These are phyloP conservation scores for Anser brachyrhynchus DNA, from an alignment of 2,113 vertebrate species.

Conservation along the genomic window DNA sequence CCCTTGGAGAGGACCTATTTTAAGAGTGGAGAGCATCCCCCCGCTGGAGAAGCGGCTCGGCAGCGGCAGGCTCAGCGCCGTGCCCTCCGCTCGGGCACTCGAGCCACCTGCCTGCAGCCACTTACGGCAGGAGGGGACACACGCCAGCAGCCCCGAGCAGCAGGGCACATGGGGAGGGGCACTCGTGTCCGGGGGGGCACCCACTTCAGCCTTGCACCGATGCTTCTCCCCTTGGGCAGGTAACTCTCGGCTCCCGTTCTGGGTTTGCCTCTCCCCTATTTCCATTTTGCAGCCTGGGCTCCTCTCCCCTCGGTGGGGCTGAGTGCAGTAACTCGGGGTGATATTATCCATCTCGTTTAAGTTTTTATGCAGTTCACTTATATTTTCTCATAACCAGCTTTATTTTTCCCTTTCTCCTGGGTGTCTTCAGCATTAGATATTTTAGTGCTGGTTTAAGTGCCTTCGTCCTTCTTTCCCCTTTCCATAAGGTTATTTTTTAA, in stretches of 20 bases:
- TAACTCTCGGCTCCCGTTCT: constrained; percentile 53
- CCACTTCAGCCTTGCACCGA: background rate
- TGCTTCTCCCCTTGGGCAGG: background rate
- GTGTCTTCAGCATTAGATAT: background rate
- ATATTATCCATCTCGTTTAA: background rate
- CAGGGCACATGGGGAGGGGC: background rate
- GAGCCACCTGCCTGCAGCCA: constrained; percentile 45
- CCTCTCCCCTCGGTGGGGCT: background rate
- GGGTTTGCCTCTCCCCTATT: constrained; percentile 19
- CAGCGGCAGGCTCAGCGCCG: background rate
- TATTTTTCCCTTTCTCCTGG: background rate
- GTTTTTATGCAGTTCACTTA: background rate
- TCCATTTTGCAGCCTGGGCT: constrained; percentile 36
- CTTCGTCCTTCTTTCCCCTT: constrained; percentile 18
- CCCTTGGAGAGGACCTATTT: constrained; percentile 24
- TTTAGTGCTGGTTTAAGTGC: background rate
- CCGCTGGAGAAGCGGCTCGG: background rate
- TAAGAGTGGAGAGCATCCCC: background rate
- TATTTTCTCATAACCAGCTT: background rate
- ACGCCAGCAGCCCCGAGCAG: background rate
- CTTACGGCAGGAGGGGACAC: background rate
- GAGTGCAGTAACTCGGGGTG: constrained; percentile 5
- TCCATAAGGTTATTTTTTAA: background rate
- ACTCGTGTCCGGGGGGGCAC: background rate
- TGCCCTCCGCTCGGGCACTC: background rate